Evolutionary conservation across 2,113 vertebrate species (phyloP), one percentile per base, ranked within the genome.

Genomic region (Ardeotis arabs): DNA sequence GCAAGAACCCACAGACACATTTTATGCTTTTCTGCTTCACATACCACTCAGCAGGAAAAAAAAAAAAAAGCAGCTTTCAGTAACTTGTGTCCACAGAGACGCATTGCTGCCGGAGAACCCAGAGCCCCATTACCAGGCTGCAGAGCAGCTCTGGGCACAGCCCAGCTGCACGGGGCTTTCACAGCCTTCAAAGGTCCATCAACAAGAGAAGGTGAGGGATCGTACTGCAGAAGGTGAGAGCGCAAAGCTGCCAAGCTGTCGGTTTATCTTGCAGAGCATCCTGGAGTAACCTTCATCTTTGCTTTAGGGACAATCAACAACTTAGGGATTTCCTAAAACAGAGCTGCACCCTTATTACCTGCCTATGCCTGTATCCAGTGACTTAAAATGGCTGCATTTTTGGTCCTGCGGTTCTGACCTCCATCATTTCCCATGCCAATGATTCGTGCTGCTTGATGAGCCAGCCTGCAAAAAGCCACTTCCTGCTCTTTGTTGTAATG

Each of bases 81-180:
- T 41, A 37, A 41, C 18, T 33, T 73, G 24, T 10, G 41, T 4
- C 22, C 16, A 23, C 7, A 53, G 41, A n/a, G 28, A 53, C 1
- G 1, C 0, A 0, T 20, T 49, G 33, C 49, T 73, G 45, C 24
- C 5, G 1, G 53, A 52, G 76, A 88, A 24, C 6, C 12, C 11
- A 9, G 12, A 66, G 16, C 13, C 19, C 19, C 12, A 59, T 49
- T 8, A 21, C 13, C 8, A 45, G 35, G 33, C 44, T 72, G 49
- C 58, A 52, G 39, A 45, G 25, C 2, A 3, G 8, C 41, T 17
- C 58, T 41, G 31, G 5, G 9, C 2, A 1, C 39, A 47, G 18
- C 13, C 35, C 39, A 49, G 62, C 24, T 12, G 0, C 6, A 4
- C 9, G 22, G 13, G 37, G 10, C 4, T 63, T 76, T 53, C 14